Percentiles rank a stretch among this genome's conserved stretches.
Conservation (phyloP, 2,113 vertebrate genomes). For the Puntigrus tetrazona region DNA sequence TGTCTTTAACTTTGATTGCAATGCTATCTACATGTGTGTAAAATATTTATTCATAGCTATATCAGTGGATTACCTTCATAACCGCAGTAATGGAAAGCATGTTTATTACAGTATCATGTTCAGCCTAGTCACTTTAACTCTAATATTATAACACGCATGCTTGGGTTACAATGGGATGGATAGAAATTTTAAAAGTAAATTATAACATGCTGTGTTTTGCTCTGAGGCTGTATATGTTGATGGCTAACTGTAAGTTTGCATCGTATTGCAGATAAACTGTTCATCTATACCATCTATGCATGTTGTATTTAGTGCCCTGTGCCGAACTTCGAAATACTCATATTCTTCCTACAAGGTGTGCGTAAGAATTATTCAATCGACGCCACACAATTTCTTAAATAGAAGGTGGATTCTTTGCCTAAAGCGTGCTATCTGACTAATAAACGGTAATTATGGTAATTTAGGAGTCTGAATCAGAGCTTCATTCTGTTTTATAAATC, state of each 20-base stretch:
- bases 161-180: not conserved
- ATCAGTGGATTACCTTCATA: not conserved
- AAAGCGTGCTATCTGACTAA: not conserved
- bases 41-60: not conserved
- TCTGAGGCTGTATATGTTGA: conserved; percentile 42
- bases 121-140: not conserved
- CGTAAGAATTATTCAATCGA: not conserved
- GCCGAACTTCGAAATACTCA: not conserved
- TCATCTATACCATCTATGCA: conserved; percentile 26
- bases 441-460: not conserved
- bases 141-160: not conserved
- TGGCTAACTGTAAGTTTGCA: conserved; percentile 54
- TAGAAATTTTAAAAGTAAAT: not conserved
- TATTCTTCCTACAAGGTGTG: not conserved
- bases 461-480: conserved; percentile 13
- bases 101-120: not conserved
- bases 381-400: not conserved
- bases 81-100: not conserved
- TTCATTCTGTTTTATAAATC: not conserved
- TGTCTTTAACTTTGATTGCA: not conserved
- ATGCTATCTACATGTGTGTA: not conserved
- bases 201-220: not conserved
- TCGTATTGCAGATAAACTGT: conserved; percentile 46
- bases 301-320: not conserved
- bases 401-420: not conserved